Conservation (phyloP, 2,888 invertebrate genomes). For the Kryphioiulus occultus region DNA sequence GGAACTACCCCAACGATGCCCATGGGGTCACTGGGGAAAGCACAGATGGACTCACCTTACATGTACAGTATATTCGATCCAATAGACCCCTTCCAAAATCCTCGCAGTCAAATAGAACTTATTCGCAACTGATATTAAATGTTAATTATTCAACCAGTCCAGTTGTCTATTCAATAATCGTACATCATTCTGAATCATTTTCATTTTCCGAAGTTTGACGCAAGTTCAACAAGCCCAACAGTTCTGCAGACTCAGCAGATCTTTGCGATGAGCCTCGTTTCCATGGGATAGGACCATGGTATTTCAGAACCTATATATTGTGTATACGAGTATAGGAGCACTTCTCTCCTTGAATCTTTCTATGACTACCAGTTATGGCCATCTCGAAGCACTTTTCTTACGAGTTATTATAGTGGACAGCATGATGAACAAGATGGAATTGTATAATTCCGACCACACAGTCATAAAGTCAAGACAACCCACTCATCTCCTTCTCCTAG, state of each 20-base stretch:
- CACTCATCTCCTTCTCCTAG: slow-evolving; percentile 35
- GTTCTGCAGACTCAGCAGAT: background rate
- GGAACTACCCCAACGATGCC: background rate
- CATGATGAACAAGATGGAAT: slow-evolving; percentile 35
- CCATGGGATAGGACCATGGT: background rate
- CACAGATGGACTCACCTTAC: background rate
- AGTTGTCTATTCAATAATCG: no score
- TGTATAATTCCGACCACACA: slow-evolving; percentile 43
- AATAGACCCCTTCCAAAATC: background rate
- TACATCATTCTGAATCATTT: no score
- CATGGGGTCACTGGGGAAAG: background rate
- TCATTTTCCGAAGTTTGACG: no score
- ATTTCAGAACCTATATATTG: background rate
- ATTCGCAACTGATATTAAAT: background rate
- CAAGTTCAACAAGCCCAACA: no score
- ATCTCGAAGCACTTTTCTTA: slow-evolving; percentile 36
- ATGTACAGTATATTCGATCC: background rate
- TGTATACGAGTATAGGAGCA: background rate
- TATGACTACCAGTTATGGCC: slow-evolving; percentile 1
- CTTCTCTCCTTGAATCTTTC: background rate
- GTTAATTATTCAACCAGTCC: background rate
- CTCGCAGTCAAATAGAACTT: background rate
- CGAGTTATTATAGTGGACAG: slow-evolving; percentile 35
- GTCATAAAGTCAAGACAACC: slow-evolving; percentile 44
- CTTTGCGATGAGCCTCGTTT: background rate